These are phyloP conservation scores for Anabas testudineus DNA, from an alignment of 2,797 vertebrate genomes.

Conservation along the genomic window DNA sequence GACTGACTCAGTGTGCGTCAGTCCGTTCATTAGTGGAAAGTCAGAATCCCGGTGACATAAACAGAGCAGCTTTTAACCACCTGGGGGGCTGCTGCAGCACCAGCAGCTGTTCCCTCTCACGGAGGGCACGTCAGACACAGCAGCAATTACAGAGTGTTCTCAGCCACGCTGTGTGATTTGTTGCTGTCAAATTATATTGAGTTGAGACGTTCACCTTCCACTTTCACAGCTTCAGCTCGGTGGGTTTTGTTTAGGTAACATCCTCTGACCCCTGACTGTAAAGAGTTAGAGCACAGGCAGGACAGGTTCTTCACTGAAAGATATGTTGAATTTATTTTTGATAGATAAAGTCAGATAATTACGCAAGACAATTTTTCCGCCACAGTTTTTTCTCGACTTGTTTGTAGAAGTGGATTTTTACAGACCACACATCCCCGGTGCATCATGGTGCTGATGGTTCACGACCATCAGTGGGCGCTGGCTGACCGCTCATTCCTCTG, in stretches of 20 bases:
- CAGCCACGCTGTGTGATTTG: slow-evolving; percentile 24
- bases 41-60: slow-evolving; percentile 33
- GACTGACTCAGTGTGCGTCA: slow-evolving; percentile 38
- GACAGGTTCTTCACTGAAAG: too few species aligned
- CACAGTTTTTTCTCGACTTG: too few species aligned
- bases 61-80: slow-evolving; percentile 12
- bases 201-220: slow-evolving; percentile 5
- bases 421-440: too few species aligned
- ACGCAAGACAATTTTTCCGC: too few species aligned
- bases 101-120: slow-evolving; percentile 53
- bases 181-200: slow-evolving; percentile 34
- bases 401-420: too few species aligned
- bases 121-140: background rate
- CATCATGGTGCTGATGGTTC: background rate
- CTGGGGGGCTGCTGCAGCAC: slow-evolving; percentile 22
- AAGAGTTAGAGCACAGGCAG: too few species aligned
- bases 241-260: background rate
- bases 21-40: slow-evolving; percentile 24
- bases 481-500: background rate
- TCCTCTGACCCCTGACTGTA: background rate
- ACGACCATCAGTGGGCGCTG: slow-evolving; percentile 37
- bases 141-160: background rate
- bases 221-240: slow-evolving; percentile 3
- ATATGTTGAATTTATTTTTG: too few species aligned
- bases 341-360: too few species aligned